These are phyloP conservation scores for Cosmopolites sordidus DNA, from an alignment of 2,888 invertebrate species.

Conservation along the genomic window DNA sequence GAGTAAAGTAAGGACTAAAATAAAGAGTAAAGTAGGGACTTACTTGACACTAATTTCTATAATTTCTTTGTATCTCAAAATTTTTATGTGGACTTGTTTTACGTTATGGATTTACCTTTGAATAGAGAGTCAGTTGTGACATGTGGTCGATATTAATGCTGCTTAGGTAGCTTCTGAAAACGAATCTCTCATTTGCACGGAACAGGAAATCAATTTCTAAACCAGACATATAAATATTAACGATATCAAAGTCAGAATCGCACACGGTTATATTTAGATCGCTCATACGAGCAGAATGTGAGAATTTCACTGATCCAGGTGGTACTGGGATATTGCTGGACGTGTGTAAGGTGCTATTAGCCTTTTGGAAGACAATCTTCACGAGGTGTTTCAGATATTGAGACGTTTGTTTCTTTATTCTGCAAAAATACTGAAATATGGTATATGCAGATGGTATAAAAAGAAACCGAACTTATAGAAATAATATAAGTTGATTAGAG, in stretches of 20 bases:
- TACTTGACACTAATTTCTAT: too few species aligned
- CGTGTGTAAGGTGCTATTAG: slow-evolving; percentile 34
- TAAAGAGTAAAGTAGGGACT: too few species aligned
- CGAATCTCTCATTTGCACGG: slow-evolving; percentile 72
- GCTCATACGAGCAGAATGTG: slow-evolving; percentile 61
- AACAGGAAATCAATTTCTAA: slow-evolving; percentile 74
- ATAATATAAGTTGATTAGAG: too few species aligned
- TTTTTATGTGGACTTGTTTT: too few species aligned
- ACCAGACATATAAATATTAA: slow-evolving; percentile 62
- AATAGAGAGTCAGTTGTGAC: slow-evolving; percentile 69
- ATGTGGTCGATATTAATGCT: slow-evolving; percentile 68
- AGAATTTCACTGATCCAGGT: slow-evolving; percentile 70
- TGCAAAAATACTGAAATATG: slow-evolving; percentile 19
- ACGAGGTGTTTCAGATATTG: slow-evolving; percentile 31
- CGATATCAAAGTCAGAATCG: slow-evolving; percentile 65
- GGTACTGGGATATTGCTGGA: slow-evolving; percentile 65
- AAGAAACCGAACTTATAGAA: neutral
- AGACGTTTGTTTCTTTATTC: slow-evolving; percentile 36
- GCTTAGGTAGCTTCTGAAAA: slow-evolving; percentile 65
- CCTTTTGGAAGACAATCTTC: slow-evolving; percentile 34
- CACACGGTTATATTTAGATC: slow-evolving; percentile 63
- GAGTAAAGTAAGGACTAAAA: too few species aligned
- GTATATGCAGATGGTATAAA: neutral
- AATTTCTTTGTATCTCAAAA: neutral
- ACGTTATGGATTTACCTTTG: slow-evolving; percentile 53